phyloP scores from a whole-genome alignment of 2,888 invertebrate species.

The Busseola fusca region DNA sequence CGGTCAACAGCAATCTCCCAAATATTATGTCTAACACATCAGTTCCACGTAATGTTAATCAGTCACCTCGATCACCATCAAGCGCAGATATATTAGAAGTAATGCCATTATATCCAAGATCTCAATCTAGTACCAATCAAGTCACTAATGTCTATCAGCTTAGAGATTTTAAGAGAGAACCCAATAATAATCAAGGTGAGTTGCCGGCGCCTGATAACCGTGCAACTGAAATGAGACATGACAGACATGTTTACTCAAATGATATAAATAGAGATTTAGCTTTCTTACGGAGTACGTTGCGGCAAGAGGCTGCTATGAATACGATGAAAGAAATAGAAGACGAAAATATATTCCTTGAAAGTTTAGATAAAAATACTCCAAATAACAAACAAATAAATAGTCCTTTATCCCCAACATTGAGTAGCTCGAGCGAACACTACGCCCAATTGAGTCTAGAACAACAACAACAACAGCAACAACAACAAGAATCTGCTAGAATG shows the following conservation, averaged over 20 bases:
- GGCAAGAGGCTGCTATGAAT: constrained; percentile 77
- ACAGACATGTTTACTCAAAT: constrained; percentile 82
- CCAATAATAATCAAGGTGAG: constrained; percentile 84
- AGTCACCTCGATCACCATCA: constrained; percentile 86
- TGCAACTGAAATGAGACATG: constrained; percentile 73
- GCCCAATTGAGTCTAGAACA: constrained; percentile 83
- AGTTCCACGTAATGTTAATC: constrained; percentile 70
- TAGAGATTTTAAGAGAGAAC: constrained; percentile 88
- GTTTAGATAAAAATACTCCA: constrained; percentile 73
- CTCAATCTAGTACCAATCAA: constrained; percentile 78
- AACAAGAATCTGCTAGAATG: constrained; percentile 72
- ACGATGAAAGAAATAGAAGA: constrained; percentile 83
- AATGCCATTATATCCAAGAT: constrained; percentile 85
- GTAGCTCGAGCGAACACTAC: constrained; percentile 85
- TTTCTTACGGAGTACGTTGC: constrained; percentile 78
- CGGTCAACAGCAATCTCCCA: constrained; percentile 71
- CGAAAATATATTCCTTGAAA: constrained; percentile 79
- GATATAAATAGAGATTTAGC: constrained; percentile 84
- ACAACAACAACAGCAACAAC: constrained; percentile 60
- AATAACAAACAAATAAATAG: constrained; percentile 64
- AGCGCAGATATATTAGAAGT: constrained; percentile 89
- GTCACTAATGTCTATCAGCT: constrained; percentile 89
- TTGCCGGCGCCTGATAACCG: constrained; percentile 57
- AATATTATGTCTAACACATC: constrained; percentile 66
- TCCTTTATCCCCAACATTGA: constrained; percentile 82